These are phyloP conservation scores for Hydroisotoma schaefferi DNA, from an alignment of 2,888 invertebrate genomes.

Conservation along the genomic window DNA sequence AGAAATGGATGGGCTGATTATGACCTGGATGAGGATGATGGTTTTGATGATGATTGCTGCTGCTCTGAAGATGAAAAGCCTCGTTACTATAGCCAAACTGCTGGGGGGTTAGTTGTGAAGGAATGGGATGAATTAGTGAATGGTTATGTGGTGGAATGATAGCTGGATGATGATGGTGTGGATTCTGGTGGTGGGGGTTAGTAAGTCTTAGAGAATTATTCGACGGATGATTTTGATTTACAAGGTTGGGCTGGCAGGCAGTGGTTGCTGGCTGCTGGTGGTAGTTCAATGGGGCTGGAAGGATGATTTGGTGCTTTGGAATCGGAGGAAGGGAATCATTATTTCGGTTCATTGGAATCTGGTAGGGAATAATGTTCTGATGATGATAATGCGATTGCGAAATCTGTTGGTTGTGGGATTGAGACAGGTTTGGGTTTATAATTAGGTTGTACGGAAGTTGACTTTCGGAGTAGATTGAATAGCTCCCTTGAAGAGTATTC, in stretches of 20 bases:
- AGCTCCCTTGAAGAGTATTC: not conserved
- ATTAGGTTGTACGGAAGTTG: conserved; percentile 4
- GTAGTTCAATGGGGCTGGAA: conserved; percentile 16
- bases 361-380: conserved; percentile 21
- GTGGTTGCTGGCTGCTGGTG: conserved; percentile 18
- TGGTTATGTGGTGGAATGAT: conserved; percentile 2
- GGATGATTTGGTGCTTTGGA: conserved; percentile 26
- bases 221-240: conserved; percentile 27
- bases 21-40: conserved; percentile 16
- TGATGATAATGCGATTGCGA: conserved; percentile 25
- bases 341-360: conserved; percentile 33
- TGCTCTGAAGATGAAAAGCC: conserved; percentile 17
- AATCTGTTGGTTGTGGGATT: conserved; percentile 5
- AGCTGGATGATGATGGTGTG: not conserved
- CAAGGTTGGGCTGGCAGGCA: conserved; percentile 10
- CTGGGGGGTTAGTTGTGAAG: conserved; percentile 38
- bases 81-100: conserved; percentile 39
- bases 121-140: conserved; percentile 30
- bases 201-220: conserved; percentile 1
- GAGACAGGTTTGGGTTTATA: conserved; percentile 6
- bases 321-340: conserved; percentile 18
- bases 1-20: conserved; percentile 17
- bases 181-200: conserved; percentile 6
- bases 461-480: no score
- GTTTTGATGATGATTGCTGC: conserved; percentile 14